Percentiles rank a stretch among this genome's conserved stretches.
Conservation (phyloP, 2,113 vertebrate genomes). For the Nothobranchius kuhntae region DNA sequence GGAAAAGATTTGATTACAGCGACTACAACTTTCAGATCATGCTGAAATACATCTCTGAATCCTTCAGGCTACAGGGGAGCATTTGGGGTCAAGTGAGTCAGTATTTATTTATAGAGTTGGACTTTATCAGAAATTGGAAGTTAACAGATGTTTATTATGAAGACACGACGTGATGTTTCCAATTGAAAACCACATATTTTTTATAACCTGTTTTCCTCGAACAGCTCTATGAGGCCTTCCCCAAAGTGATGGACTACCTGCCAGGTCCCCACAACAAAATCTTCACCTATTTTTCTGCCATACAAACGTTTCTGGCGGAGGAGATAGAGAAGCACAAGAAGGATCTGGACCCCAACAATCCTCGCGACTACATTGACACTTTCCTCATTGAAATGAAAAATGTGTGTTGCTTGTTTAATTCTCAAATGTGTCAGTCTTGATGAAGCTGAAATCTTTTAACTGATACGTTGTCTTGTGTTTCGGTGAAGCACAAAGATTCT, state of each 20-base stretch:
- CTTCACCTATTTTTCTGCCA: conserved; percentile 17
- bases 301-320: conserved; percentile 59
- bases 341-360: conserved; percentile 71
- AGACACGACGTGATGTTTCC: no score
- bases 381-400: conserved; percentile 83
- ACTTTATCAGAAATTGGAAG: not conserved
- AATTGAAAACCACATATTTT: not conserved
- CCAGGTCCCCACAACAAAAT: conserved; percentile 81
- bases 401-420: conserved; percentile 47
- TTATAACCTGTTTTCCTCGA: not conserved
- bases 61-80: conserved; percentile 4
- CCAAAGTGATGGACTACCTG: conserved; percentile 74
- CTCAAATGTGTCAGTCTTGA: not conserved
- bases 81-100: conserved; percentile 6
- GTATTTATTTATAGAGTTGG: not conserved
- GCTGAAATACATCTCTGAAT: conserved; percentile 72
- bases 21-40: conserved; percentile 78
- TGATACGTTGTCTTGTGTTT: conserved; percentile 24
- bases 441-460: not conserved
- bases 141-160: not conserved
- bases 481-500: conserved; percentile 29
- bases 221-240: conserved; percentile 79
- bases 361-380: conserved; percentile 82
- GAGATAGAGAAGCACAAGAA: conserved; percentile 76
- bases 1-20: conserved; percentile 81